These are phyloP conservation scores for Mus minutoides DNA, from an alignment of 2,797 vertebrate genomes.

Conservation along the genomic window DNA sequence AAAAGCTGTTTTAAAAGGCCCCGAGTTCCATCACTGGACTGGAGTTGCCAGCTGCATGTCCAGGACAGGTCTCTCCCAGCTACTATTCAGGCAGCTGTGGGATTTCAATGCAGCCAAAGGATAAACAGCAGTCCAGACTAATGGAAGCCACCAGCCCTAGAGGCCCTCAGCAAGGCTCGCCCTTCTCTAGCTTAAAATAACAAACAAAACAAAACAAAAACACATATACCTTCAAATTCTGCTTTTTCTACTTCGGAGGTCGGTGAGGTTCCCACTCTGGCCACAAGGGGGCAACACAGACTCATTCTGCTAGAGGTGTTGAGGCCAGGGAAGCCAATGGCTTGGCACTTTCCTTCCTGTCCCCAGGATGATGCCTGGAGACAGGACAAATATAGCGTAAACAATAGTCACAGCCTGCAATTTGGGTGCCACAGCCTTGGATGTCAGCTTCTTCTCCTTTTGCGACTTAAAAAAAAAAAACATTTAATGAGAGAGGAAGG, in stretches of 20 bases:
- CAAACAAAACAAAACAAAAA: no score
- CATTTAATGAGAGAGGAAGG: constrained; percentile 61
- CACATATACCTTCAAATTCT: background rate
- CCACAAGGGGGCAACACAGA: constrained; percentile 71
- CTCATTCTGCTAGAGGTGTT: background rate
- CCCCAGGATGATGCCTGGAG: constrained; percentile 31
- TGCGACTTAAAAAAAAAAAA: background rate
- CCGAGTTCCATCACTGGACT: background rate
- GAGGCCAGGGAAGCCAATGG: background rate
- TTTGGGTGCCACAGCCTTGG: constrained; percentile 31
- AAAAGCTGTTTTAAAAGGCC: background rate
- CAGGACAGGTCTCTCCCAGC: background rate
- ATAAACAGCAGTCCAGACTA: background rate
- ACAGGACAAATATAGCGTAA: constrained; percentile 58
- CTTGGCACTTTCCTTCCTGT: constrained; percentile 41
- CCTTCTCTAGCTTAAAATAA: background rate
- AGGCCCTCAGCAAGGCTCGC: background rate
- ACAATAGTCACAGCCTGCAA: constrained; percentile 12
- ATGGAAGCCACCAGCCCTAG: background rate
- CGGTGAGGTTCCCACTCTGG: background rate
- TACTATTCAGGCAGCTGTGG: background rate
- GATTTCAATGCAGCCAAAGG: background rate
- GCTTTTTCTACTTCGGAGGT: background rate
- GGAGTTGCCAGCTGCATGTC: background rate
- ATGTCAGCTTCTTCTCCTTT: constrained; percentile 46